Base-by-base conservation (phyloP, 1,140 invertebrate species). In the Yoshiicerus persimilis region DNA sequence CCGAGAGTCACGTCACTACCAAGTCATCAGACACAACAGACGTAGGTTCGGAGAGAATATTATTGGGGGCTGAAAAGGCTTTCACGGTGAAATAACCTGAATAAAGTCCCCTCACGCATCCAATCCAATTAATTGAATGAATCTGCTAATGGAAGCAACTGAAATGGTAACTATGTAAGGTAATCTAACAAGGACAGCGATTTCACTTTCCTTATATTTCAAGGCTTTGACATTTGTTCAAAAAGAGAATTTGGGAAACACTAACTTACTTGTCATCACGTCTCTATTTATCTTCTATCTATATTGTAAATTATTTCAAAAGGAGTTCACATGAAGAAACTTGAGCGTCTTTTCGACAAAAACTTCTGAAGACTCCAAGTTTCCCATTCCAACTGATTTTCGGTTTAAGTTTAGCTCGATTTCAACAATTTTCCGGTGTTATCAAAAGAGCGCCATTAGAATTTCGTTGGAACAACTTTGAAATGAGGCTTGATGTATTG, bases 111-210 rank as follows among this genome's bases (percentile, higher is more conserved):
- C 75, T 34, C 75, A 23, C 75, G 32, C 30, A 80, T 80, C 75
- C 75, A 80, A 36, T 80, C 23, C 30, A 80, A 80, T 36, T 80
- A 80, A 80, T 80, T 80, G 75, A 80, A 38, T 80, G 75, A 80
- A 80, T 80, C 75, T 80, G 34, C 75, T 36, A 80, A 80, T 80
- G 75, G 75, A 80, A 80, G 27, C 75, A 80, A 80, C 9, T 80
- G 75, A 38, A 80, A 80, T 80, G n/a, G 9, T 47, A 32, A 77
- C 25, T 36, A 75, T 32, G 30, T 16, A 41, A 34, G 32, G 16
- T 9, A 75, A 23, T 20, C 10, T 11, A 75, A 34, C 30, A 16
- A 75, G 32, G 16, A 23, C 16, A 38, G 30, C 23, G 66, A n/a
- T 80, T 36, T 80, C 32, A 13, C 75, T 36, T 36, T 34, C 20